Conservation (phyloP, 2,113 vertebrate genomes). For the Probosciger aterrimus region DNA sequence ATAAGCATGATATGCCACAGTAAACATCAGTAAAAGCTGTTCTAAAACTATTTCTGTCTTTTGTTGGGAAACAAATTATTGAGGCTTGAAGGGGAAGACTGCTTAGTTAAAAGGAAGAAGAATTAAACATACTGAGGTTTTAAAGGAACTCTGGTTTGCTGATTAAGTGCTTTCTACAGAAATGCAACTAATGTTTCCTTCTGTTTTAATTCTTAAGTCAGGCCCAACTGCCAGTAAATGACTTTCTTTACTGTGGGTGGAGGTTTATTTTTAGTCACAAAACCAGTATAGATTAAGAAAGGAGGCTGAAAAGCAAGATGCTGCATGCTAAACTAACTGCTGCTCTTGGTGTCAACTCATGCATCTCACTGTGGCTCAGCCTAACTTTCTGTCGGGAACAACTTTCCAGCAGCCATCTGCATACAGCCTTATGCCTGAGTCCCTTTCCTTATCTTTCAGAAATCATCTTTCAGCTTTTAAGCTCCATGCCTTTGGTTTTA, state of each 20-base stretch:
- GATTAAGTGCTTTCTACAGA: conserved; percentile 43
- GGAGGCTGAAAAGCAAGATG: background rate
- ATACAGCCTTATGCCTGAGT: background rate
- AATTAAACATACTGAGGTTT: background rate
- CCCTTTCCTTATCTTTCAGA: background rate
- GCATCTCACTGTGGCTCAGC: background rate
- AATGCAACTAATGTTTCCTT: conserved; percentile 38
- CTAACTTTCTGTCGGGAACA: background rate
- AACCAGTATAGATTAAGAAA: background rate
- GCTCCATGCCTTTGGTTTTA: background rate
- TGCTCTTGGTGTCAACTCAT: background rate
- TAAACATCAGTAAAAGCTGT: conserved; percentile 31
- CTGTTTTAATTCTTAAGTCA: background rate
- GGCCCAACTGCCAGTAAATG: background rate
- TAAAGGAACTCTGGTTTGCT: conserved; percentile 58
- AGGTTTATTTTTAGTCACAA: conserved; percentile 39
- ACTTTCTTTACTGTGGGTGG: conserved; percentile 1
- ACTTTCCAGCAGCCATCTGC: background rate
- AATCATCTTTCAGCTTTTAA: background rate
- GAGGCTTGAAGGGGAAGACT: conserved; percentile 42
- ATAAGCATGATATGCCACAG: conserved; percentile 53
- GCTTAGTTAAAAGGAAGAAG: conserved; percentile 10
- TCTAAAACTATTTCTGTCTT: conserved; percentile 31
- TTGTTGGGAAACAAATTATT: conserved; percentile 40
- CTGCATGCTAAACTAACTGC: background rate